Conservation (phyloP, 23 tunicate genomes). For the Ciona savignyi region DNA sequence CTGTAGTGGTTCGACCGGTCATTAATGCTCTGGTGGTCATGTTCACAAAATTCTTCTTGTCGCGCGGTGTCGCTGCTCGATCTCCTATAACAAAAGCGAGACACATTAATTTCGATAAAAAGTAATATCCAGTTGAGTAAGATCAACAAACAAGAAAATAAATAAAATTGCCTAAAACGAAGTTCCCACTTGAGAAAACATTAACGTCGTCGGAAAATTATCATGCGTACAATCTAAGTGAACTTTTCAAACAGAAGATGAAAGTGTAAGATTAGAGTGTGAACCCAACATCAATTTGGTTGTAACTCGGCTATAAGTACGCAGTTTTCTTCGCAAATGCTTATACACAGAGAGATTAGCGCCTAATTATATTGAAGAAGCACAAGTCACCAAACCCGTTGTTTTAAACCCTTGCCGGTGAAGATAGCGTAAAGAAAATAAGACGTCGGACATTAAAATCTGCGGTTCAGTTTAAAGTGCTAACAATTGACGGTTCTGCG, state of each 20-base stretch:
- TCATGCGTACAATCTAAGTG: neutral
- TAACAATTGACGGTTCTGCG: neutral
- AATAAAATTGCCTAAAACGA: neutral
- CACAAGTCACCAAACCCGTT: too few species aligned
- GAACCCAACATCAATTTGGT: too few species aligned
- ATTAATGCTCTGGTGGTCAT: neutral
- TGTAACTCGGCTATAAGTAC: too few species aligned
- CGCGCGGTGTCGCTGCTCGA: neutral
- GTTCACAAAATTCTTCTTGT: neutral
- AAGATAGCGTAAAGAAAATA: neutral
- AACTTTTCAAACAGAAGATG: neutral
- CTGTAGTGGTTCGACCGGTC: constrained; percentile 21
- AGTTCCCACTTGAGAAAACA: neutral
- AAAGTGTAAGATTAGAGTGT: neutral
- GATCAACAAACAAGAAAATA: neutral
- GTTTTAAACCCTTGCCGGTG: too few species aligned
- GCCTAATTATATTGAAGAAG: neutral
- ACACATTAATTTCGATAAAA: neutral
- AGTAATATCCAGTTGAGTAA: neutral
- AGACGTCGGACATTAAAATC: neutral
- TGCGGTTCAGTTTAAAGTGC: neutral
- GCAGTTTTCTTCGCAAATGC: neutral
- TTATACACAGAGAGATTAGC: neutral
- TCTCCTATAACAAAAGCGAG: neutral
- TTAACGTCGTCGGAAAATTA: neutral